Evolutionary conservation across 1,140 invertebrate genomes (phyloP), one percentile per base, ranked within the genome.

Genomic region (Grapholita molesta): DNA sequence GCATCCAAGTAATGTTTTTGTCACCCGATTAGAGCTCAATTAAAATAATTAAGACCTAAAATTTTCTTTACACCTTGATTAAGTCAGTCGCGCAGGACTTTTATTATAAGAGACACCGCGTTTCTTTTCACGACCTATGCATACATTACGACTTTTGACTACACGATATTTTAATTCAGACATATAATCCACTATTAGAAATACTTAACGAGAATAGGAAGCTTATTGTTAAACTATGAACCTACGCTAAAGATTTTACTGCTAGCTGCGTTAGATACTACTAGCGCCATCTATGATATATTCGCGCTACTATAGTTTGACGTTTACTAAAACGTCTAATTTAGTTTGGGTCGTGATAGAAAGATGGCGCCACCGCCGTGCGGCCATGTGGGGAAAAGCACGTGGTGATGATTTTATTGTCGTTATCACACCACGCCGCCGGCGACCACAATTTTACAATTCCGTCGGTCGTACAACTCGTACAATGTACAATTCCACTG

Each of bases 311-410:
- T 61, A 28, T 8, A 28, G 2, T 42, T 42, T 42, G 12, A 42
- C n/a, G 42, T 48, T 48, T 21, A 7, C 15, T 21, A 2, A 25
- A 28, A 61, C n/a, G n/a, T 28, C 55, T 30, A n/a, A 25, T 9
- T 55, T 61, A 61, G 55, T 61, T 25, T 3, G n/a, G 8, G n/a
- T 1, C 0, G 12, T 2, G 8, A 12, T n/a, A 7, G 25, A 15
- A 30, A 61, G 55, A 32, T 61, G 55, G 55, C 55, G 25, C 24
- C 24, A 28, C 55, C 23, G 24, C 1, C 0, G 23, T 2, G 1
- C n/a, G 24, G n/a, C 55, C 55, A 61, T 61, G 55, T 61, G 55
- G n/a, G 53, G 24, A 15, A 61, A 61, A 61, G 55, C 55, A 61
- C 55, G 55, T 61, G 55, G 55, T 61, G 55, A 61, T 61, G 30